Percentiles rank a stretch among this genome's conserved stretches.
phyloP scores from a whole-genome alignment of 2,113 vertebrate genomes.

The Galeopterus variegatus region DNA sequence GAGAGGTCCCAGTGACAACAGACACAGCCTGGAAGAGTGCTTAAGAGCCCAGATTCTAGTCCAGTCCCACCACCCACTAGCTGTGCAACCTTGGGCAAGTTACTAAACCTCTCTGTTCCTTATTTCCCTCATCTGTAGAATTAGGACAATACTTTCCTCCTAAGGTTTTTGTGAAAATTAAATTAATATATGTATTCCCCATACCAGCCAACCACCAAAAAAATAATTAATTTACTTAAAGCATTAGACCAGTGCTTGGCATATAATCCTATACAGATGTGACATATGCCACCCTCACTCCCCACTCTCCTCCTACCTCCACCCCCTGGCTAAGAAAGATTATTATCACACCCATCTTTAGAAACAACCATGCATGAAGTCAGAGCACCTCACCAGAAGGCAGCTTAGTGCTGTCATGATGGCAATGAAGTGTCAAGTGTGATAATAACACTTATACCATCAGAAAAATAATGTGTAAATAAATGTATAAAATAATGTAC shows the following conservation, averaged over 20 bases:
- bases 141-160: not conserved
- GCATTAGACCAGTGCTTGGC: not conserved
- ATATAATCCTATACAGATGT: not conserved
- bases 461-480: not conserved
- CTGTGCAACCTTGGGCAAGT: not conserved
- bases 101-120: not conserved
- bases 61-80: not conserved
- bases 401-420: not conserved
- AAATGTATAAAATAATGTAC: not conserved
- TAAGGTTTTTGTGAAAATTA: not conserved
- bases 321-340: not conserved
- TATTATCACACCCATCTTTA: not conserved
- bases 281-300: not conserved
- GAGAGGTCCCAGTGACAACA: not conserved
- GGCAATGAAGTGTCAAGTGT: not conserved
- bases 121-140: not conserved
- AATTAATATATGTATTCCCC: not conserved
- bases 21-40: not conserved
- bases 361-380: not conserved
- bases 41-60: not conserved
- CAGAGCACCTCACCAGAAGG: not conserved
- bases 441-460: not conserved
- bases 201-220: too few relatives aligned
- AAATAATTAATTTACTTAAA: not conserved
- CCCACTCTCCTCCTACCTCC: not conserved